Conservation (phyloP, 2,797 vertebrate species). For the Crenuchus spilurus region DNA sequence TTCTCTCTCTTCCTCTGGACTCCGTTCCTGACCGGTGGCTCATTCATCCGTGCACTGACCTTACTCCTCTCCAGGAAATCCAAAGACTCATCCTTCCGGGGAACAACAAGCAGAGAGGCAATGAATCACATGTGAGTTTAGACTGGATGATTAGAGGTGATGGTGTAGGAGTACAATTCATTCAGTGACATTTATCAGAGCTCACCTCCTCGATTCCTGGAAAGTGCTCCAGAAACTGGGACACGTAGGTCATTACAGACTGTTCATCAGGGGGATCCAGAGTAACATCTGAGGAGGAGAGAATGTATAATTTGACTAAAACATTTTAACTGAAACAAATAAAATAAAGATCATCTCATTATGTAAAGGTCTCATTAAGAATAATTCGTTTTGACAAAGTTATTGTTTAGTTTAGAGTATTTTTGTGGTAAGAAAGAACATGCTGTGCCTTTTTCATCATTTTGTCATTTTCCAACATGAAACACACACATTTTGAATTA, state of each 20-base stretch:
- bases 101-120: constrained; percentile 31
- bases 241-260: constrained; percentile 93
- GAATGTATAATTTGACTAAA: no score
- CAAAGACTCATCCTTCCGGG: constrained; percentile 78
- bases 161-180: background rate
- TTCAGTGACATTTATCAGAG: background rate
- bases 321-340: no score
- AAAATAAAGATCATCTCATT: no score
- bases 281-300: constrained; percentile 82
- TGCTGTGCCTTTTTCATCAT: no score
- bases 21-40: constrained; percentile 75
- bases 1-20: constrained; percentile 72
- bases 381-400: no score
- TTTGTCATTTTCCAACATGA: no score
- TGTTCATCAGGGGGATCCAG: constrained; percentile 90
- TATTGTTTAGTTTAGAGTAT: no score
- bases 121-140: constrained; percentile 17
- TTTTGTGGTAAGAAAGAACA: no score
- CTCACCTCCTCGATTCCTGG: constrained; percentile 89
- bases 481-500: no score
- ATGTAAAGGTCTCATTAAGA: no score
- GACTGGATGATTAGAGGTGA: background rate
- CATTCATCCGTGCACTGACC: constrained; percentile 76
- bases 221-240: constrained; percentile 95
- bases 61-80: constrained; percentile 79